A percentile compares a stretch with the other conserved stretches of the same genome.
These are phyloP conservation scores for Dinoponera quadriceps DNA, from an alignment of 1,140 invertebrate species.

Conservation along the genomic window DNA sequence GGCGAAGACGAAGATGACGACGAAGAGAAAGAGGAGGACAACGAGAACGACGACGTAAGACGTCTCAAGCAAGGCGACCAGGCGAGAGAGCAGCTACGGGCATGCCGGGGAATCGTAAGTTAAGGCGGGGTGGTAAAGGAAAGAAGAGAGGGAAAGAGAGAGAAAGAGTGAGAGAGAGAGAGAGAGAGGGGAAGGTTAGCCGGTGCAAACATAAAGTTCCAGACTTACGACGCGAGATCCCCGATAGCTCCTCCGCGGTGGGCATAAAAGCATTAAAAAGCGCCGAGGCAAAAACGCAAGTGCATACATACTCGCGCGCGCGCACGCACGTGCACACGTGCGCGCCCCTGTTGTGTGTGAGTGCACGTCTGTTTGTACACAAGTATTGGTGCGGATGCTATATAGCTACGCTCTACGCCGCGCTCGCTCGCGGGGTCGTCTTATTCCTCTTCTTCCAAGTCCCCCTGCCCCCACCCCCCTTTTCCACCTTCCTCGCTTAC, in stretches of 20 bases:
- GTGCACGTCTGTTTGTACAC: neutral
- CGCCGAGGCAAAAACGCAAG: conserved; percentile 77
- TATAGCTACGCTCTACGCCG: conserved; percentile 61
- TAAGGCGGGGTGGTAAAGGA: conserved; percentile 80
- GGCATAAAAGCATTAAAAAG: conserved; percentile 85
- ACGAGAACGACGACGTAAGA: conserved; percentile 80
- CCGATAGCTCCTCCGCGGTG: conserved; percentile 85
- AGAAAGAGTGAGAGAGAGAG: conserved; percentile 60
- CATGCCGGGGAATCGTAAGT: conserved; percentile 85
- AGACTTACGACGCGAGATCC: conserved; percentile 86
- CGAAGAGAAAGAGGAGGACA: conserved; percentile 40
- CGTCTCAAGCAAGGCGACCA: conserved; percentile 83
- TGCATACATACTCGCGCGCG: conserved; percentile 70
- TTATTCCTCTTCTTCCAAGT: conserved; percentile 61
- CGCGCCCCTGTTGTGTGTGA: neutral
- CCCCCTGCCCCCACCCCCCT: conserved; percentile 32
- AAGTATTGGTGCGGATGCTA: conserved; percentile 51
- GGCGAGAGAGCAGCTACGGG: conserved; percentile 66
- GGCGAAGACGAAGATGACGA: conserved; percentile 28
- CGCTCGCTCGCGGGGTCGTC: conserved; percentile 51
- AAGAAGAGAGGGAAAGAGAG: conserved; percentile 59
- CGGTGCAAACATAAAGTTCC: conserved; percentile 85
- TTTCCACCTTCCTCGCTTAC: conserved; percentile 66
- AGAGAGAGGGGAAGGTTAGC: conserved; percentile 77
- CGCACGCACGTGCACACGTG: conserved; percentile 13